These are phyloP conservation scores for Ornithoptera alexandrae DNA, from an alignment of 2,888 invertebrate genomes.

Conservation along the genomic window DNA sequence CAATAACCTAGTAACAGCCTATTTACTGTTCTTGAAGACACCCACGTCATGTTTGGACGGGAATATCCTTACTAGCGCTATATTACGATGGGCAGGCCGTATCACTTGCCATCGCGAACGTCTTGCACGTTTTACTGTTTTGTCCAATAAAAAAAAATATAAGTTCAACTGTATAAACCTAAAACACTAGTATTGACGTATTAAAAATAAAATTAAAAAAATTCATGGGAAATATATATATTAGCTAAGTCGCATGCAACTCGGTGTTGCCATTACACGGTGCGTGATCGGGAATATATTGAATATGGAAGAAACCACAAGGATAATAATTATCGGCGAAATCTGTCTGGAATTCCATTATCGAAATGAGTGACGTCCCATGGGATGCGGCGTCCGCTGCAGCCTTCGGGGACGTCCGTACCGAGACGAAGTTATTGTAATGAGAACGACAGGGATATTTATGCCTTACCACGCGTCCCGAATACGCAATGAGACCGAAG, in stretches of 20 bases:
- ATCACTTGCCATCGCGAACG: too few species aligned
- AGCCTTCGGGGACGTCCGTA: constrained; percentile 60
- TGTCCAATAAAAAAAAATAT: too few species aligned
- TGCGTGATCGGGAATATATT: constrained; percentile 18
- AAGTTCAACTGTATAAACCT: too few species aligned
- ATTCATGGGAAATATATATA: not conserved
- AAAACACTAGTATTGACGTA: too few species aligned
- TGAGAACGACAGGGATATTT: constrained; percentile 77
- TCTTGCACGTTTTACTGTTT: too few species aligned
- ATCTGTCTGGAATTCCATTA: constrained; percentile 71
- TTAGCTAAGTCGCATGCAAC: not conserved
- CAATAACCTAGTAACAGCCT: too few species aligned
- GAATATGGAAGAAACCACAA: constrained; percentile 22
- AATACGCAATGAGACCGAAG: constrained; percentile 65
- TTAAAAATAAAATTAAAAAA: not conserved
- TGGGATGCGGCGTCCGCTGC: constrained; percentile 62
- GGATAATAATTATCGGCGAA: constrained; percentile 56
- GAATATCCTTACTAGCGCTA: too few species aligned
- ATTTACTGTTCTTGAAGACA: too few species aligned
- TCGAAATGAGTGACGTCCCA: constrained; percentile 66
- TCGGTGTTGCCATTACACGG: not conserved
- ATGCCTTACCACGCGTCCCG: constrained; percentile 70
- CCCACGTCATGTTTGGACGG: too few species aligned
- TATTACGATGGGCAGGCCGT: too few species aligned
- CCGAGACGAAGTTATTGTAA: constrained; percentile 71